Evolutionary conservation across 2,113 vertebrate genomes (phyloP), one percentile per base, ranked within the genome.

Genomic region (Paratilapia polleni): DNA sequence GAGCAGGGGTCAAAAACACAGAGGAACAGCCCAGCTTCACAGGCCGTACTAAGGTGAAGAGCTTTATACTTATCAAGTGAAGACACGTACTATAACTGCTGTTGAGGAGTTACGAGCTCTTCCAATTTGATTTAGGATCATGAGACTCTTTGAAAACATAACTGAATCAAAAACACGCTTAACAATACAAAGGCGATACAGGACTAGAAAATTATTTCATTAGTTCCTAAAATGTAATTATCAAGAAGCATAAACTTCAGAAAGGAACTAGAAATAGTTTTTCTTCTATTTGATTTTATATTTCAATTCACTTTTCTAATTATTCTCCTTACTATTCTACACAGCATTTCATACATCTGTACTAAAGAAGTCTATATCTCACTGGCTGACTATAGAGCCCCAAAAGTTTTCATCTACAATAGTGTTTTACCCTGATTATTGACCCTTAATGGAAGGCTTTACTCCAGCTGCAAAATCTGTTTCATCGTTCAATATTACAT

Each of bases 1-100:
- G 57, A 36, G 24, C 15, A 76, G 26, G 56, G 82, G 68, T 87
- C 81, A 75, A 7, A 73, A 56, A 47, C 41, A 66, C 28, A 60
- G 47, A 68, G 13, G n/a, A 74, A 34, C 81, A 49, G 43, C 54
- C 47, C 22, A 64, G 70, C 78, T 80, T 73, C 36, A 75, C 58
- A 61, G 49, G 26, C 17, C 2, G 1, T 8, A 6, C 8, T 6
- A 6, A 41, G 59, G 1, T 11, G 24, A 19, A 57, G 1, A 57
- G 17, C 73, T 17, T 57, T 24, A 63, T 5, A 20, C 2, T 26
- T 49, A 22, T 38, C 68, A 20, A 17, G 36, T 70, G 28, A 28
- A 34, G 10, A 26, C 28, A 19, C 4, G n/a, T 47, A n/a, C n/a
- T n/a, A 63, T 17, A 14, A 34, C 41, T 26, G 34, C 24, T 81